Base-by-base conservation (phyloP, 2,797 vertebrate species). In the Protonibea diacanthus region DNA sequence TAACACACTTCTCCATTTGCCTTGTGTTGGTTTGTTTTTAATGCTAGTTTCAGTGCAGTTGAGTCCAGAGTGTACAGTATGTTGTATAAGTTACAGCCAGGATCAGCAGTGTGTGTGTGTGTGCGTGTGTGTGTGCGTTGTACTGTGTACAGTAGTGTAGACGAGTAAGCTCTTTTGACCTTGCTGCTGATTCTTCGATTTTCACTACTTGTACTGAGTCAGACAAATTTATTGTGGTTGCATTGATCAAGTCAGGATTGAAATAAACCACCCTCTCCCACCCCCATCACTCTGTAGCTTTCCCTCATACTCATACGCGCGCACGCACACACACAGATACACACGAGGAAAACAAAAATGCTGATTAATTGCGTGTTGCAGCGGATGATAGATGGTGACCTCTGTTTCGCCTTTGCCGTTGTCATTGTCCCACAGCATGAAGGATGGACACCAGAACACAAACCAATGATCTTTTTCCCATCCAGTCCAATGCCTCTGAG, bases 391-490 rank as follows among this genome's bases (percentile, higher is more conserved):
- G 84, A 92, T 88, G 63, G 81, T 82, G 88, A 94, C 91, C 91
- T 91, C 89, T 72, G 85, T 18, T 81, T 88, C 71, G 83, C 91
- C 92, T 91, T 80, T 71, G 76, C 85, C 69, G 71, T 85, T 88
- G 88, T 89, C 84, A 83, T 89, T 87, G 91, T 89, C 64, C 81
- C 84, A 33, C 63, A 47, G 78, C 61, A 51, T 89, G 92, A 92
- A 29, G 69, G 86, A 91, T 91, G 84, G 86, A 88, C 77, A 76
- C 21, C 27, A 78, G 80, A 88, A 89, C 81, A 80, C 86, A 90
- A 86, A 87, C 84, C 89, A 88, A 89, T 89, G 89, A 91, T 91
- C 85, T 86, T 82, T 62, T 80, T 62, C 84, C 84, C 88, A 86
- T 89, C 86, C 76, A 76, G 83, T 72, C 74, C 78, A 56, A 71